Base-by-base conservation (phyloP, 2,888 invertebrate genomes). In the Helleia helle region DNA sequence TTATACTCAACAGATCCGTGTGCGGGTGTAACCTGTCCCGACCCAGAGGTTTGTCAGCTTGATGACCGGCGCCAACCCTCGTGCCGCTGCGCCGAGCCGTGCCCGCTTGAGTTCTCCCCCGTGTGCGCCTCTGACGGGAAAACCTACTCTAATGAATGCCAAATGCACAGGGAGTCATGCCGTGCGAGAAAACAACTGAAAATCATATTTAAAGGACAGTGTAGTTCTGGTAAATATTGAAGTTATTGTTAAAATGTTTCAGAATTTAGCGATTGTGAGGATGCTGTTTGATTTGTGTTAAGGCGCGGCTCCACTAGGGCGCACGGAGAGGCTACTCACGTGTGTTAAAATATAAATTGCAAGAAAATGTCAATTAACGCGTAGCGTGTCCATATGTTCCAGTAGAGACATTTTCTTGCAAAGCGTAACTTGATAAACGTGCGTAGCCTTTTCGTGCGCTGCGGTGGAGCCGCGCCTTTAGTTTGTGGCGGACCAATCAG, bases 91-190 rank as follows among this genome's bases (percentile, higher is more conserved):
- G 92, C 92, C 36, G 92, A 92, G 60, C 88, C 91, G 31, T 92
- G 93, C 55, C 91, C 93, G 3, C 87, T 94, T 38, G 92, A 93
- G 65, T 92, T 93, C 68, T 88, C 90, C 5, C 92, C 93, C 0
- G 88, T 93, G 36, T 93, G 93, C 58, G 93, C 92, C 6, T 92
- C 91, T 34, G 92, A 93, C 72, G 93, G 92, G 38, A 91, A 92
- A 69, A 93, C 93, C 1, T 94, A 93, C 67, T 87, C 92, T 49
- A 95, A 93, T 73, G 93, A 94, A 70, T 96, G 96, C 68, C 90
- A 91, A 58, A 88, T 95, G 71, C 87, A 91, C 52, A 89, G 92
- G 56, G 91, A 93, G 65, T 92, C 94, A 12, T 96, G 96, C 70
- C 88, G 91, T 34, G 87, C 90, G 17, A 85, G 92, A 57, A 90